Evolutionary conservation across 2,113 vertebrate genomes (phyloP), one percentile per base, ranked within the genome.

Genomic region (Corynorhinus townsendii): DNA sequence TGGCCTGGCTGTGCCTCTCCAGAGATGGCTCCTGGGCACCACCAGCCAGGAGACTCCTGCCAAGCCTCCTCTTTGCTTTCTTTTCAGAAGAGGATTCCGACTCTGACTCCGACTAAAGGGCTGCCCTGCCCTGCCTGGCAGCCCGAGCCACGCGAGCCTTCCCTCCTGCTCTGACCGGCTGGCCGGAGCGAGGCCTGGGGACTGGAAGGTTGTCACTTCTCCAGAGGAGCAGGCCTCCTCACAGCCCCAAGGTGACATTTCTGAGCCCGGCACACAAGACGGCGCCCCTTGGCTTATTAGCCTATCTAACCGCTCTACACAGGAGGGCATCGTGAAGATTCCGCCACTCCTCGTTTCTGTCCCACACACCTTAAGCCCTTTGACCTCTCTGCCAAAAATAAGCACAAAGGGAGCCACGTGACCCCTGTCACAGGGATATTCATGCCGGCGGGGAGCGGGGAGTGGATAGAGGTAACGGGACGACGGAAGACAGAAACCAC

Each of bases 91-190:
- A 99, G 7, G 96, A 98, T 95, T 99, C 98, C 0, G 98, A 99
- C 97, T 99, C 99, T 0, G 99, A 99, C 97, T 99, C 99, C 0
- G 99, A 99, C 95, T 99, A 98, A 99, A 95, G 94, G 95, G 62
- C 35, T 20, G n/a, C 43, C 59, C 7, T 17, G n/a, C 43, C 59
- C 7, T 4, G 47, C 43, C 35, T 20, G 52, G 83, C 68, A 30
- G n/a, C 69, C 82, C 2, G 26, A 68, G 86, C 90, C 94, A 40
- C 64, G 0, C 1, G 2, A 40, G 24, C 93, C n/a, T 52, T 49
- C 7, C 7, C 81, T 16, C 56, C 81, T 11, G 19, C n/a, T 33
- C 79, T 14, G 38, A 73, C 28, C 38, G 1, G 17, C 91, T 10
- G 5, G 28, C 83, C 5, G 12, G 40, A 47, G 28, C 16, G 1